Evolutionary conservation across 2,113 vertebrate species (phyloP).

Genomic region (Pandion haliaetus): DNA sequence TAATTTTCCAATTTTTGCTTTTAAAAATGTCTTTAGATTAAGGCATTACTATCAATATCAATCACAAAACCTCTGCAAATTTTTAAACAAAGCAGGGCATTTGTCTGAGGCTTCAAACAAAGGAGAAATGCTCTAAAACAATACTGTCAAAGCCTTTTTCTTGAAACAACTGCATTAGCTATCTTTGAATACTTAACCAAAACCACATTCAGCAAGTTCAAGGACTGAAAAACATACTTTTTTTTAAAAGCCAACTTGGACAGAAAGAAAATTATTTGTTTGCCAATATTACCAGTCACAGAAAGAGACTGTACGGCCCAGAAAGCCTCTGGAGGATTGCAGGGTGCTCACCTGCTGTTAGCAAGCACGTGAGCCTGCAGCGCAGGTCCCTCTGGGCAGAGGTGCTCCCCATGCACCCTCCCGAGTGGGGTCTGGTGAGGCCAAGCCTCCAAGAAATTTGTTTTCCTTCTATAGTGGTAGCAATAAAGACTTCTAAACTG

Average conservation of each 20-base stretch:
- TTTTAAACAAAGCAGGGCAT: not conserved
- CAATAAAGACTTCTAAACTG: not conserved
- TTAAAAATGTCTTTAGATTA: not conserved
- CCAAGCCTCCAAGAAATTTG: not conserved
- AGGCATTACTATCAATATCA: not conserved
- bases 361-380: too few relatives aligned
- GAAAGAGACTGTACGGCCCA: not conserved
- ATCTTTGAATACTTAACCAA: not conserved
- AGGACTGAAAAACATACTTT: not conserved
- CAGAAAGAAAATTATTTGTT: not conserved
- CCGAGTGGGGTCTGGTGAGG: fast-evolving
- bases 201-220: not conserved
- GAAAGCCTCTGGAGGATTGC: not conserved
- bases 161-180: not conserved
- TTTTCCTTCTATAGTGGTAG: not conserved
- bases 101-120: not conserved
- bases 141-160: not conserved
- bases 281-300: not conserved
- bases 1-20: not conserved
- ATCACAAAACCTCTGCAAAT: not conserved
- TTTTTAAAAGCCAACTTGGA: not conserved
- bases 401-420: not conserved
- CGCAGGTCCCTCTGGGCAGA: not conserved
- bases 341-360: not conserved
- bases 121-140: not conserved